Base-by-base conservation (phyloP, 2,888 invertebrate genomes). In the Drosophila ustulata region DNA sequence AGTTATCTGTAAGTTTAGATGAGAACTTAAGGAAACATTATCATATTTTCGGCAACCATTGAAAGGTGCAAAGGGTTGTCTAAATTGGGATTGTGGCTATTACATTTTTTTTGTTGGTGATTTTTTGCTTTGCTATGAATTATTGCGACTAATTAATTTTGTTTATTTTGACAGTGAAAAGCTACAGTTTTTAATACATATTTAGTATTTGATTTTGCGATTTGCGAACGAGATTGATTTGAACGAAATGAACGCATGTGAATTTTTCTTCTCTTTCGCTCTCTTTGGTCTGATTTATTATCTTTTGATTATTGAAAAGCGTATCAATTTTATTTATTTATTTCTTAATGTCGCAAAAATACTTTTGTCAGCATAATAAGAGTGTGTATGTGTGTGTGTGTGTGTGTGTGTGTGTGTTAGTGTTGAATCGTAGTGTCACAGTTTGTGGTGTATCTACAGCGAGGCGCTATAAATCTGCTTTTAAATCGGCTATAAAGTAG, bases 211-310 rank as follows among this genome's bases (percentile, higher is more conserved):
- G 39, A 61, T 46, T 64, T 75, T 62, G 57, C 70, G 78, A 81
- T 61, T 87, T 78, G 79, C 76, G 88, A 87, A 67, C 80, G 66
- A 80, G 65, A 58, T 79, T 67, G 63, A 56, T 71, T 75, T 57
- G 34, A 75, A 64, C 63, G 45, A 66, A 71, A 79, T 75, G 71
- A 79, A 66, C 30, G 58, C 66, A 63, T 65, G 80, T 81, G 80
- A 65, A 74, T 75, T 74, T 57, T 83, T 83, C 83, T 84, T 84
- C 83, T 84, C 83, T 88, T 73, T 84, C 83, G 89, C 83, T 84
- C 83, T 84, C 83, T 84, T 84, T 80, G 87, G 69, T 75, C 71
- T 66, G 65, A 79, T 77, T 75, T 68, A 4, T 37, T 46, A 57
- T 34, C 57, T 58, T 46, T 32, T 49, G 39, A 41, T 64, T 66